These are phyloP conservation scores for Ophion ellenae DNA, from an alignment of 2,888 invertebrate genomes.

Conservation along the genomic window DNA sequence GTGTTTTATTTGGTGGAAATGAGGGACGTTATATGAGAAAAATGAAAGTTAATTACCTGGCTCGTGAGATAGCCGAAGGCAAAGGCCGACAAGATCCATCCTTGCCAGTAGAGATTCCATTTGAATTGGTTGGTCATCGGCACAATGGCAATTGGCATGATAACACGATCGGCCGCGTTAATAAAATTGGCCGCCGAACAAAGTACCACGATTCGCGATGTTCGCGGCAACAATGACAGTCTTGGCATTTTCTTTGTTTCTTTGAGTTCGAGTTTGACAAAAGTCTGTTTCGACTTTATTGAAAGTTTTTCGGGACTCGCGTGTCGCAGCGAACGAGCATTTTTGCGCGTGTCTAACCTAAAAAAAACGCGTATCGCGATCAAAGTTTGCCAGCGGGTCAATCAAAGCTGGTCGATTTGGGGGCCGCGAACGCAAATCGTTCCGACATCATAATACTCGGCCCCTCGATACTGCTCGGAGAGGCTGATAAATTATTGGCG, in stretches of 20 bases:
- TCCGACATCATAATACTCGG: neutral
- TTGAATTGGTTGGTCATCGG: slow-evolving; percentile 89
- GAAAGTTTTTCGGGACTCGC: neutral
- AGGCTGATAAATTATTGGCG: neutral
- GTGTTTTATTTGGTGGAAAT: neutral
- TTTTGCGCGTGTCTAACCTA: neutral
- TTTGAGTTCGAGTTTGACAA: neutral
- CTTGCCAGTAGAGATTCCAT: slow-evolving; percentile 89
- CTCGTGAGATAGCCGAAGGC: slow-evolving; percentile 91
- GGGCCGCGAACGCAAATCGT: neutral
- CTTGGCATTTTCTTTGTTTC: slow-evolving; percentile 80
- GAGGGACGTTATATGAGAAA: neutral
- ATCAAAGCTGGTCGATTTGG: too few relatives aligned
- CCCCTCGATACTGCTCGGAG: neutral
- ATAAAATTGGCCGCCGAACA: slow-evolving; percentile 91
- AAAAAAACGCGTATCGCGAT: neutral
- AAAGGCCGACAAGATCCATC: slow-evolving; percentile 91
- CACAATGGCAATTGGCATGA: slow-evolving; percentile 91
- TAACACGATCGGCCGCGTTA: slow-evolving; percentile 90
- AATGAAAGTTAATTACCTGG: slow-evolving; percentile 85
- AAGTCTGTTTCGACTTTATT: neutral
- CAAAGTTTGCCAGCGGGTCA: neutral
- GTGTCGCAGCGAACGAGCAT: neutral
- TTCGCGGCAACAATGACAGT: slow-evolving; percentile 85
- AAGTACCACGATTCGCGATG: slow-evolving; percentile 87